phyloP scores from a whole-genome alignment of 2,888 invertebrate species.

The Bombylius major region DNA sequence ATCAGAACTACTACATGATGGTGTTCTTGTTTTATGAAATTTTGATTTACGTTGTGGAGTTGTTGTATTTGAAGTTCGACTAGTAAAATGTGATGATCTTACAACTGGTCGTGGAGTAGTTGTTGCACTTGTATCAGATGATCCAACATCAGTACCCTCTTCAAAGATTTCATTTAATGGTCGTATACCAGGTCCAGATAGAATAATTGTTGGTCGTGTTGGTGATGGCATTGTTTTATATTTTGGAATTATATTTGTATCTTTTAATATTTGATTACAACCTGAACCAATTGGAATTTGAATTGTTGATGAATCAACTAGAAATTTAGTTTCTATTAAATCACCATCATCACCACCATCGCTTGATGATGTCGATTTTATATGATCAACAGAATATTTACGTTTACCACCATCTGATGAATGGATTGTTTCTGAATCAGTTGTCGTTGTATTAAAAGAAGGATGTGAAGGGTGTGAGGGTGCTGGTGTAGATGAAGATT shows the following conservation, averaged over 20 bases:
- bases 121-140: slow-evolving; percentile 17
- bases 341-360: neutral
- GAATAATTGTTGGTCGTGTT: slow-evolving; percentile 28
- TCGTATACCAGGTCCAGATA: slow-evolving; percentile 26
- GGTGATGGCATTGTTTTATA: slow-evolving; percentile 49
- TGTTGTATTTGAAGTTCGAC: slow-evolving; percentile 10
- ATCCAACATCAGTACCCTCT: slow-evolving; percentile 40
- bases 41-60: slow-evolving; percentile 47
- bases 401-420: slow-evolving; percentile 2
- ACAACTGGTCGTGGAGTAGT: slow-evolving; percentile 22
- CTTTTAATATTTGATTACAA: slow-evolving; percentile 16
- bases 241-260: slow-evolving; percentile 33
- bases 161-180: slow-evolving; percentile 55
- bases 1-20: slow-evolving; percentile 89
- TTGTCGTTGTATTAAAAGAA: neutral
- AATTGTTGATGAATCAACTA: slow-evolving; percentile 43
- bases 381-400: slow-evolving; percentile 12
- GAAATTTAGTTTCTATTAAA: slow-evolving; percentile 16
- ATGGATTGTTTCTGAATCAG: neutral
- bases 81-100: slow-evolving; percentile 19
- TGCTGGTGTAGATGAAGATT: neutral
- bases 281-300: slow-evolving; percentile 40
- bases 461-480: too few species aligned
- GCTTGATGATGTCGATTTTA: slow-evolving; percentile 1
- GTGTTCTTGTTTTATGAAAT: slow-evolving; percentile 60